Percentiles rank a stretch among this genome's conserved stretches.
phyloP scores from a whole-genome alignment of 2,888 invertebrate genomes.

The Adelphocoris suturalis region DNA sequence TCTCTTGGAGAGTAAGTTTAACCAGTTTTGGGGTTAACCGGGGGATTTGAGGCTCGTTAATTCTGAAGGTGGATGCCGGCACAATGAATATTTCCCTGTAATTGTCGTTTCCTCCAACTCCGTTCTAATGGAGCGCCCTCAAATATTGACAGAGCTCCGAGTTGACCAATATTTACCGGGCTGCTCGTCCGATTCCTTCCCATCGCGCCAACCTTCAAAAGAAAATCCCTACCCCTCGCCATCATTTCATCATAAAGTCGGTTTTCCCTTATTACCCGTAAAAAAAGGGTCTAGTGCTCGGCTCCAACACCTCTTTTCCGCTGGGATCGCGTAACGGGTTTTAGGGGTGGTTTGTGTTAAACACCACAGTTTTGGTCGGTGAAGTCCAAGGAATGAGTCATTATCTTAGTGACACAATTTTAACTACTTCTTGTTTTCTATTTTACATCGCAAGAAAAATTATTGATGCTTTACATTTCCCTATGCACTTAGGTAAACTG shows the following conservation, averaged over 20 bases:
- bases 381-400: no score
- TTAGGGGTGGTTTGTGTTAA: no score
- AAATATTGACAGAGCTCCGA: conserved; percentile 72
- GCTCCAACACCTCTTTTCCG: no score
- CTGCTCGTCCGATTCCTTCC: conserved; percentile 67
- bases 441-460: no score
- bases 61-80: conserved; percentile 23
- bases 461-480: no score
- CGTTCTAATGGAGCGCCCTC: conserved; percentile 71
- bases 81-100: conserved; percentile 72
- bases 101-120: conserved; percentile 68
- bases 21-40: neutral
- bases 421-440: no score
- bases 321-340: no score
- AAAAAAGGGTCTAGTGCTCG: neutral
- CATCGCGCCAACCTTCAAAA: conserved; percentile 27
- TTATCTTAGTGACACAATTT: no score
- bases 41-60: conserved; percentile 47
- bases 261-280: conserved; percentile 9
- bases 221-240: conserved; percentile 6
- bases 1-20: conserved; percentile 15
- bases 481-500: no score
- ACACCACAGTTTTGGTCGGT: no score
- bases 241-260: neutral
- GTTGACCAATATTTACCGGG: conserved; percentile 72